Conservation (phyloP, 2,113 vertebrate species). For the Ptilorrhoa leucosticta region DNA sequence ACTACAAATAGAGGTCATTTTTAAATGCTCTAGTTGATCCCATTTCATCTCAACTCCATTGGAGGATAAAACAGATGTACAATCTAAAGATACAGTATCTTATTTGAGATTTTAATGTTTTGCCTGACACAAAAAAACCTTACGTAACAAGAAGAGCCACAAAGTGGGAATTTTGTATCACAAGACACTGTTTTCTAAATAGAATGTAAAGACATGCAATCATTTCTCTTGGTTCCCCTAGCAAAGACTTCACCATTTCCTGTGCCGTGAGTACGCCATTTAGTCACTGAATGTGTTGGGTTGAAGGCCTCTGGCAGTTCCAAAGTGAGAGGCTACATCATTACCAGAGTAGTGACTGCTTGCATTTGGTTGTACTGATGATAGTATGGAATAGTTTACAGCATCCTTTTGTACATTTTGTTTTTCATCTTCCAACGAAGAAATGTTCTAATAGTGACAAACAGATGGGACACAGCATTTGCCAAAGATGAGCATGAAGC, state of each 20-base stretch:
- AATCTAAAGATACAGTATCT: not conserved
- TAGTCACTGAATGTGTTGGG: not conserved
- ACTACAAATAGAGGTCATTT: not conserved
- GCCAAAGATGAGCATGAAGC: slow-evolving; percentile 18
- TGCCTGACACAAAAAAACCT: not conserved
- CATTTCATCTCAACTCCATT: not conserved
- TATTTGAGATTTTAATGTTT: not conserved
- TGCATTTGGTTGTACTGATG: not conserved
- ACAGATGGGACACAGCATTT: slow-evolving; percentile 42
- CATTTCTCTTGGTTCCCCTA: not conserved
- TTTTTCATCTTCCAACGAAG: slow-evolving; percentile 39
- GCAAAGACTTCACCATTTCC: not conserved
- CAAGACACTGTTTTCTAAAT: not conserved
- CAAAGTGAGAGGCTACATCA: not conserved
- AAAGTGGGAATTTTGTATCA: not conserved
- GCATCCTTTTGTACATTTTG: slow-evolving; percentile 22
- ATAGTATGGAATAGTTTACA: slow-evolving; percentile 33
- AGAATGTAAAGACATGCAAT: not conserved
- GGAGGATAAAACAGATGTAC: not conserved
- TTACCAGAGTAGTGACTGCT: not conserved
- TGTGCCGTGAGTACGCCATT: not conserved
- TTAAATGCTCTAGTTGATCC: not conserved
- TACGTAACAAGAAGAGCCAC: not conserved
- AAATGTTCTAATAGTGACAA: slow-evolving; percentile 21
- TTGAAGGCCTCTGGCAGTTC: not conserved